Evolutionary conservation across 1,140 invertebrate species (phyloP), one percentile per base, ranked within the genome.

Genomic region (Tetramorium simillimum): DNA sequence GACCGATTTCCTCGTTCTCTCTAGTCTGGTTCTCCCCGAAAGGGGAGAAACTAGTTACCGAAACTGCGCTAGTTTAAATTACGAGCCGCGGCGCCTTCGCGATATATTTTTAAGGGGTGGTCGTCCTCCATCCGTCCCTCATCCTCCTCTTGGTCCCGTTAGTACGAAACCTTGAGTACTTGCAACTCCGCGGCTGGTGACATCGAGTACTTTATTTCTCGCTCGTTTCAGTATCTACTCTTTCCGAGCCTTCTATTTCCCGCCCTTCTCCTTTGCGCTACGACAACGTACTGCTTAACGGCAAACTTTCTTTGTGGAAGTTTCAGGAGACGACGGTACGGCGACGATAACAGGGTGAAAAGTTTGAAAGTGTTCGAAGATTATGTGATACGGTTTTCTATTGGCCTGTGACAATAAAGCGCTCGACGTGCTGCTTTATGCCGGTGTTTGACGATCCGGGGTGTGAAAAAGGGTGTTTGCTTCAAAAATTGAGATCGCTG

Each of bases 61-160:
- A 94, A 95, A 95, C 93, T 95, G 93, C 93, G 92, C 92, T 93
- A 94, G 92, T 94, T 95, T 94, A 94, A 95, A 95, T 94, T 95
- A 95, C 89, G 93, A 95, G 91, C 88, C 75, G 76, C 91, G 92
- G 91, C 88, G 92, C 88, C 92, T 94, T 93, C 87, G 90, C 90
- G 92, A 94, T 95, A 95, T 94, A 94, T 95, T 95, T 94, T 94
- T 93, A 76, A 92, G 81, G 88, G 89, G 76, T 76, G 53, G 28
- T 43, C 53, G 70, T 40, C 6, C 51, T 46, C 56, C 62, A 56
- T 49, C 62, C n/a, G 43, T 28, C 16, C 2, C 53, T 4, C 33
- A 33, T 28, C 1, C 72, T 24, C n/a, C 14, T 28, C 33, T n/a
- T 40, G 18, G 28, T 62, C 21, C 53, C 37, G 10, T 14, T 21